Base-by-base conservation (phyloP, 2,888 invertebrate genomes). In the Caprella mutica region DNA sequence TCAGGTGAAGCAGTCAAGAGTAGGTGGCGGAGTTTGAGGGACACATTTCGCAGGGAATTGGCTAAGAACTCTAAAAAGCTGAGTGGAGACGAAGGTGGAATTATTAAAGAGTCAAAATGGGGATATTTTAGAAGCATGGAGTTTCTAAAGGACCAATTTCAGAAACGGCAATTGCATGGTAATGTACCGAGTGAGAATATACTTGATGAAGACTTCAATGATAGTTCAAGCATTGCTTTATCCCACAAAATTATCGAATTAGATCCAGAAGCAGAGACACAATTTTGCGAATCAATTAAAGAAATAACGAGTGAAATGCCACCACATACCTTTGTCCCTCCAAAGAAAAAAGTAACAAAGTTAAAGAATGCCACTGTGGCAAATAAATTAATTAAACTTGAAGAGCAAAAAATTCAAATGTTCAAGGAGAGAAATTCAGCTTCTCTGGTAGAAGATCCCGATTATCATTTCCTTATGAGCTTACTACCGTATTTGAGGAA, bases 291-390 rank as follows among this genome's bases (percentile, higher is more conserved):
- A 43, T 43, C 26, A 27, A 24, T 23, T 48, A 14, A 48, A 29
- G 9, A 48, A n/a, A 26, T 23, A 27, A 27, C 29, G 27, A 48
- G 27, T 48, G 48, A 48, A 48, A 48, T 12, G 48, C 48, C 48
- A 48, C 26, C 48, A 26, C 48, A 48, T n/a, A 48, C 23, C 48
- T 48, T 48, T 23, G 29, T n/a, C 23, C n/a, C 24, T 48, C 29
- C 48, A n/a, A 5, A 27, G 29, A 23, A 48, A 27, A 48, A 27
- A 48, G 14, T 48, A 29, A 29, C 26, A n/a, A 27, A 24, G 29
- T 48, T 48, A 26, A 48, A 48, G 23, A 48, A 48, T 48, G 48
- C 48, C 48, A 48, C 48, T 48, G 19, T n/a, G 29, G 29, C 27
- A 14, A 48, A 48, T n/a, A 48, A 48, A 48, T 24, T 23, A 29